Conservation (phyloP, 2,888 invertebrate genomes). For the Hirtodrosophila alboralis region DNA sequence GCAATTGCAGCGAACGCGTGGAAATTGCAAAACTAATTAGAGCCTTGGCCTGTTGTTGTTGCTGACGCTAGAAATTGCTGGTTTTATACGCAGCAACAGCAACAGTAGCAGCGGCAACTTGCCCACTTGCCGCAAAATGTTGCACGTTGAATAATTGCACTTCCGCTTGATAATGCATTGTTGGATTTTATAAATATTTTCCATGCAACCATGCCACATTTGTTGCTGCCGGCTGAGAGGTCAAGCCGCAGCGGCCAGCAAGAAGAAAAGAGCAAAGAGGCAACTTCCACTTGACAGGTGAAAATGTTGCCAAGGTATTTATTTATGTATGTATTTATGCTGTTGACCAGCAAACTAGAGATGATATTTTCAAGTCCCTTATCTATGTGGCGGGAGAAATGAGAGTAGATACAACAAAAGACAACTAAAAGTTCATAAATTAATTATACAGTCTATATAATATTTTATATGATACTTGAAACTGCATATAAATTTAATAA, state of each 20-base stretch:
- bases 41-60: slow-evolving; percentile 68
- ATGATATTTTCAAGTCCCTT: slow-evolving; percentile 10
- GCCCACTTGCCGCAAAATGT: slow-evolving; percentile 72
- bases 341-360: slow-evolving; percentile 4
- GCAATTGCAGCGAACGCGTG: slow-evolving; percentile 68
- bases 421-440: slow-evolving; percentile 1
- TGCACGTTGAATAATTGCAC: slow-evolving; percentile 80
- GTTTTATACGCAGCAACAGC: slow-evolving; percentile 65
- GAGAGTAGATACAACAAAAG: neutral
- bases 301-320: slow-evolving; percentile 49
- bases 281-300: slow-evolving; percentile 56
- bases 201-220: slow-evolving; percentile 52
- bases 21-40: slow-evolving; percentile 80
- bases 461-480: no score
- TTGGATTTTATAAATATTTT: slow-evolving; percentile 79
- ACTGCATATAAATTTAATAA: no score
- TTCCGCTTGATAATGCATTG: slow-evolving; percentile 79
- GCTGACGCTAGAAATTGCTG: slow-evolving; percentile 71
- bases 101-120: slow-evolving; percentile 37
- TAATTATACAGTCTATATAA: no score
- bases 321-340: slow-evolving; percentile 45
- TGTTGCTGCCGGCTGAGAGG: slow-evolving; percentile 29
- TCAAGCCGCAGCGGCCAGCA: slow-evolving; percentile 20
- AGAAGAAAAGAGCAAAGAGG: slow-evolving; percentile 3
- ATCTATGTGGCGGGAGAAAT: slow-evolving; percentile 2